These are phyloP conservation scores for Chironomus riparius DNA, from an alignment of 2,888 invertebrate species.

Conservation along the genomic window DNA sequence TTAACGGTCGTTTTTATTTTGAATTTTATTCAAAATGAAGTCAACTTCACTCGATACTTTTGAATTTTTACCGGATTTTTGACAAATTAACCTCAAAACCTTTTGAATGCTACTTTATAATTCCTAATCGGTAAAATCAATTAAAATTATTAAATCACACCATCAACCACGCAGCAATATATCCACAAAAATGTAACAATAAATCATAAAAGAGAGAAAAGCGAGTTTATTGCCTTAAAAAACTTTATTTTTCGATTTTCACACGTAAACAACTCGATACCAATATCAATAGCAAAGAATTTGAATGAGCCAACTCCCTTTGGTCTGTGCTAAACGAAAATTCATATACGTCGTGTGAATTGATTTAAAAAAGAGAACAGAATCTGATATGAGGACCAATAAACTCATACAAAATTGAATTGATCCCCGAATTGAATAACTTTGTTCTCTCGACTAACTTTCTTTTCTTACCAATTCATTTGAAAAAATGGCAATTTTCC, in stretches of 20 bases:
- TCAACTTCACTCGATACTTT: too few relatives aligned
- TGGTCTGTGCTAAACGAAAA: not conserved
- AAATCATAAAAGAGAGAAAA: not conserved
- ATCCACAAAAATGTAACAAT: too few relatives aligned
- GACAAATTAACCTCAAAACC: too few relatives aligned
- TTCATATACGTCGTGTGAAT: not conserved
- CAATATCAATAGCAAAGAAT: not conserved
- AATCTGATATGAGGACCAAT: not conserved
- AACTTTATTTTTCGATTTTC: not conserved
- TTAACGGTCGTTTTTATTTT: too few relatives aligned
- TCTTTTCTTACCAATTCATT: not conserved
- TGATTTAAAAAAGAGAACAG: not conserved
- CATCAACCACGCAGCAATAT: too few relatives aligned
- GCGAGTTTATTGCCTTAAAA: not conserved
- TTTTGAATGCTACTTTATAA: too few relatives aligned
- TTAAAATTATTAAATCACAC: too few relatives aligned
- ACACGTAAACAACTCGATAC: not conserved
- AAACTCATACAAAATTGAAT: slow-evolving; percentile 15
- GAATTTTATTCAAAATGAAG: too few relatives aligned
- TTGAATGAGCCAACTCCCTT: not conserved
- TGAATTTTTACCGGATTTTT: too few relatives aligned
- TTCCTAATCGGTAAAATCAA: too few relatives aligned
- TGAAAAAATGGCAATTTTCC: not conserved
- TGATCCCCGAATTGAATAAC: slow-evolving; percentile 8
- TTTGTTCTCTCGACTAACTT: not conserved